Evolutionary conservation across 2,113 vertebrate species (phyloP).

Genomic region (Morphnarchus princeps): DNA sequence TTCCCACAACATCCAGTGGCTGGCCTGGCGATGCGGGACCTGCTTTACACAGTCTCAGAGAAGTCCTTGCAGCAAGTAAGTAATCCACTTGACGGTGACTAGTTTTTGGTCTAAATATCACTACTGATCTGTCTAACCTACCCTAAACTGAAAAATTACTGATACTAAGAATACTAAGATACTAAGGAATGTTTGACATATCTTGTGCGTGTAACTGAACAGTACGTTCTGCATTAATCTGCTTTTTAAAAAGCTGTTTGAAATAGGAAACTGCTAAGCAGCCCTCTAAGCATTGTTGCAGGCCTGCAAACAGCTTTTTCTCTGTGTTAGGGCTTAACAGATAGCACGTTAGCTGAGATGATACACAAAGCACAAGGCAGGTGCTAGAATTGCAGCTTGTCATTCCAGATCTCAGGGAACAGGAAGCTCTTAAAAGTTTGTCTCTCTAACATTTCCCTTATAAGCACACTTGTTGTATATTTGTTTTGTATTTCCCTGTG

Average conservation of each 20-base stretch:
- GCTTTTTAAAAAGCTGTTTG: not conserved
- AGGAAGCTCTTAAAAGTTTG: not conserved
- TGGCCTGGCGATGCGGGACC: fast-evolving
- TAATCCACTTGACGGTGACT: not conserved
- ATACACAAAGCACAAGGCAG: not conserved
- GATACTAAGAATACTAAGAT: not conserved
- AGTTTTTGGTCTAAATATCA: not conserved
- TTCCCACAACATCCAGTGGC: fast-evolving
- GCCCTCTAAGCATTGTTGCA: not conserved
- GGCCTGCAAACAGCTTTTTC: not conserved
- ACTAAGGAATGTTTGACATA: not conserved
- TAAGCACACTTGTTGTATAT: not conserved
- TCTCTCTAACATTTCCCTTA: not conserved
- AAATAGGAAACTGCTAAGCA: not conserved
- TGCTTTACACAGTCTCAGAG: not conserved
- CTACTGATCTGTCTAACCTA: not conserved
- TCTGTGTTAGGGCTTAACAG: not conserved
- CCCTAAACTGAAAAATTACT: not conserved
- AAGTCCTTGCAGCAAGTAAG: not conserved
- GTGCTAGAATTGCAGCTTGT: not conserved
- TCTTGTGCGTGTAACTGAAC: not conserved
- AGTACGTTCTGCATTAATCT: not conserved
- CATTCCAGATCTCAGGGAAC: not conserved
- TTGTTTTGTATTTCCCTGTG: not conserved
- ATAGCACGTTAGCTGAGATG: not conserved